Conservation (phyloP, 2,113 vertebrate species). For the Varanus komodoensis region DNA sequence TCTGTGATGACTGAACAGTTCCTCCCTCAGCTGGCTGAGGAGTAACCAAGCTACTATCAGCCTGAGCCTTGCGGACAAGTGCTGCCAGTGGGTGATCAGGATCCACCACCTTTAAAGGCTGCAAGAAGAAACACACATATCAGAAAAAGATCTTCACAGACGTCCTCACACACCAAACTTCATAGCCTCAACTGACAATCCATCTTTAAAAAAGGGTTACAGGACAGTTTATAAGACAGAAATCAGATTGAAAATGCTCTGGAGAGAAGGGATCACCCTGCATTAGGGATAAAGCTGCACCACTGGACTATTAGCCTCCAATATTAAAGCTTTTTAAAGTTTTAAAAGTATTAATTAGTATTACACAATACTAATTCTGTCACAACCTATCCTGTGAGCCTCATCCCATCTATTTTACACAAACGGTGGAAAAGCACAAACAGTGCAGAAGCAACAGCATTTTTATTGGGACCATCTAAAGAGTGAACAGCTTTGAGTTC, state of each 20-base stretch:
- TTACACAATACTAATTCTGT: background rate
- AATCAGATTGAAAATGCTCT: background rate
- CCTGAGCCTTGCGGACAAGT: constrained; percentile 89
- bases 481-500: background rate
- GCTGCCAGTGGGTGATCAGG: constrained; percentile 95
- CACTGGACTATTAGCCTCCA: background rate
- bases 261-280: too few relatives aligned
- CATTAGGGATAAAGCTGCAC: background rate
- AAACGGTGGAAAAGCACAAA: background rate
- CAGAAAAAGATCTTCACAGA: background rate
- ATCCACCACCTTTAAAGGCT: constrained; percentile 96
- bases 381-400: background rate
- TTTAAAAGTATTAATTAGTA: background rate
- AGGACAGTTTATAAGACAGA: background rate
- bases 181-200: background rate
- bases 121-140: constrained; percentile 36
- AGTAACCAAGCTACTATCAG: constrained; percentile 82
- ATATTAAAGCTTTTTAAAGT: background rate
- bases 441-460: background rate
- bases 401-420: background rate
- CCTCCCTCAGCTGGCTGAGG: constrained; percentile 74
- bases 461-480: background rate
- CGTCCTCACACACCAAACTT: accelerated
- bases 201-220: background rate
- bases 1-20: constrained; percentile 70